These are phyloP conservation scores for Drosophila nannoptera DNA, from an alignment of 1,140 invertebrate species.

Conservation along the genomic window DNA sequence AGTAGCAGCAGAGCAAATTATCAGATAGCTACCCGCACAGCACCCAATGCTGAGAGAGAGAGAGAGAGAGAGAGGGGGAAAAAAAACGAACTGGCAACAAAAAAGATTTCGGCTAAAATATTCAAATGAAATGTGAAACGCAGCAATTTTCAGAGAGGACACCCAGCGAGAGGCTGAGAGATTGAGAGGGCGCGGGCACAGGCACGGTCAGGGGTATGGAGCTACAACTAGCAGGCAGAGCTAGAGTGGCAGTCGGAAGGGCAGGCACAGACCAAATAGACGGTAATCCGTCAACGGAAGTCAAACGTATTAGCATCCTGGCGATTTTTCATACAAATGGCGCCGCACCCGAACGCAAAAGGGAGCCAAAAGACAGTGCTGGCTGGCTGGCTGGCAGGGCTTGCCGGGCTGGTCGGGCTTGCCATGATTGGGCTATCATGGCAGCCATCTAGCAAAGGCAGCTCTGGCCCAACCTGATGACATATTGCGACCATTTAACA, in stretches of 20 bases:
- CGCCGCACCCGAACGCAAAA: constrained; percentile 50
- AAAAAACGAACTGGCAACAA: constrained; percentile 38
- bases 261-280: constrained; percentile 55
- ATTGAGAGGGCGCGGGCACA: not conserved
- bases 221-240: not conserved
- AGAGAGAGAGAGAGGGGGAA: too few species aligned
- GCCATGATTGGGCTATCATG: constrained; percentile 74
- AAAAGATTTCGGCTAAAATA: constrained; percentile 63
- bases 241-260: constrained; percentile 6
- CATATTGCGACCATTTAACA: constrained; percentile 79
- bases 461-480: constrained; percentile 63
- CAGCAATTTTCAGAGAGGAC: constrained; percentile 50
- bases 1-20: constrained; percentile 55
- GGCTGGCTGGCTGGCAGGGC: constrained; percentile 14
- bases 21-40: constrained; percentile 62
- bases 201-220: not conserved
- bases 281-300: constrained; percentile 78
- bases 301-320: constrained; percentile 79
- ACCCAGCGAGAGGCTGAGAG: not conserved
- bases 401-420: constrained; percentile 29
- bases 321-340: constrained; percentile 79
- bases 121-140: constrained; percentile 76
- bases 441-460: constrained; percentile 64
- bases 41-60: not conserved
- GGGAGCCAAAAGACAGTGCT: not conserved